Evolutionary conservation across 2,797 vertebrate species (phyloP).

Genomic region (Loriculus beryllinus): DNA sequence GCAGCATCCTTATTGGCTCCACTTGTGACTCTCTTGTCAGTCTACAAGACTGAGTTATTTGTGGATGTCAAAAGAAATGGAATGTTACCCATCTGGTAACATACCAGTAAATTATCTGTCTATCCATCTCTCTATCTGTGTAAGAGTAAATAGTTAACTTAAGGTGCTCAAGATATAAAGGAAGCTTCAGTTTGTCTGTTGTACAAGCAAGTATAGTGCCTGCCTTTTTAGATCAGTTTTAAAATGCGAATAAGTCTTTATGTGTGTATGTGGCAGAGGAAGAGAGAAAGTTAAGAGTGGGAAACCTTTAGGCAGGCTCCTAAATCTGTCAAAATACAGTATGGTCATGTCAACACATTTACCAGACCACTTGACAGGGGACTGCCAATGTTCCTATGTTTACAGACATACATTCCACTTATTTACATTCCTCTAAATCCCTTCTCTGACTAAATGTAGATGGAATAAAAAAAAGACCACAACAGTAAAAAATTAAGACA

Average conservation of each 20-base stretch:
- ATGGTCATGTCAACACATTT: neutral
- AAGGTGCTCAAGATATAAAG: neutral
- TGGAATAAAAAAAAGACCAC: neutral
- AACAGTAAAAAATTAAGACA: neutral
- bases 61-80: neutral
- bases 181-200: neutral
- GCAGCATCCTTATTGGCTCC: neutral
- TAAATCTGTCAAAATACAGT: neutral
- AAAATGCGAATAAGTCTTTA: neutral
- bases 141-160: neutral
- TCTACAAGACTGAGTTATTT: neutral
- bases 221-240: neutral
- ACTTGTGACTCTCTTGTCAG: neutral
- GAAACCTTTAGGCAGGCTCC: neutral
- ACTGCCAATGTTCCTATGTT: neutral
- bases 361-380: neutral
- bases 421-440: neutral
- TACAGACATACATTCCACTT: neutral
- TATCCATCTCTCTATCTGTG: neutral
- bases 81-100: neutral
- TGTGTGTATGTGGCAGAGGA: neutral
- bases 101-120: neutral
- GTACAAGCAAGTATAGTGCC: neutral
- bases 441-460: neutral
- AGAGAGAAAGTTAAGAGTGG: neutral